Evolutionary conservation across 2,113 vertebrate genomes (phyloP).

Genomic region (Dinomys branickii): DNA sequence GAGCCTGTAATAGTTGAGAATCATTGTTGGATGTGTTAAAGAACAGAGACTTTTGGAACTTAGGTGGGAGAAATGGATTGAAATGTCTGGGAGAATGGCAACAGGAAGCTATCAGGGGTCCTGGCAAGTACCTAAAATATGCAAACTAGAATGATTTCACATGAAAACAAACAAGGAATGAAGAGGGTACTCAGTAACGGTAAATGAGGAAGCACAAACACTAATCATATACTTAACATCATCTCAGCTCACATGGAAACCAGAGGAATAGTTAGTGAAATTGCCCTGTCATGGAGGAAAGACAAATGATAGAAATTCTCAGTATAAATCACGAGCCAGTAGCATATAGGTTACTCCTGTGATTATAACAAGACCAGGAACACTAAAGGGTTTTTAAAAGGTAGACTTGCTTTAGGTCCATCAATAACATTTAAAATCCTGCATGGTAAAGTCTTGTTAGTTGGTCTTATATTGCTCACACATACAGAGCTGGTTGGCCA

Average conservation of each 20-base stretch:
- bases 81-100: neutral
- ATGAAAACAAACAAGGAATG: neutral
- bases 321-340: neutral
- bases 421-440: constrained; percentile 21
- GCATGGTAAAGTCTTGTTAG: neutral
- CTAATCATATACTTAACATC: neutral
- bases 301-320: constrained; percentile 35
- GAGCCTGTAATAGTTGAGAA: neutral
- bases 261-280: neutral
- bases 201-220: accelerated
- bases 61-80: neutral
- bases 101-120: neutral
- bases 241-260: neutral
- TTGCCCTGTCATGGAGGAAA: neutral
- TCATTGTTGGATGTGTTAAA: neutral
- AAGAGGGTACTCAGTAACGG: neutral
- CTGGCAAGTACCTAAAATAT: neutral
- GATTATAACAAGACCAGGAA: neutral
- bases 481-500: neutral
- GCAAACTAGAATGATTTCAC: neutral
- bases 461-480: neutral
- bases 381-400: neutral
- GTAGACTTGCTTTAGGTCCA: constrained; percentile 21
- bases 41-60: neutral
- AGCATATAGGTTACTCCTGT: neutral